A percentile compares a stretch with the other conserved stretches of the same genome.
These are phyloP conservation scores for Thamnophis sirtalis DNA, from an alignment of 2,113 vertebrate species.

Conservation along the genomic window DNA sequence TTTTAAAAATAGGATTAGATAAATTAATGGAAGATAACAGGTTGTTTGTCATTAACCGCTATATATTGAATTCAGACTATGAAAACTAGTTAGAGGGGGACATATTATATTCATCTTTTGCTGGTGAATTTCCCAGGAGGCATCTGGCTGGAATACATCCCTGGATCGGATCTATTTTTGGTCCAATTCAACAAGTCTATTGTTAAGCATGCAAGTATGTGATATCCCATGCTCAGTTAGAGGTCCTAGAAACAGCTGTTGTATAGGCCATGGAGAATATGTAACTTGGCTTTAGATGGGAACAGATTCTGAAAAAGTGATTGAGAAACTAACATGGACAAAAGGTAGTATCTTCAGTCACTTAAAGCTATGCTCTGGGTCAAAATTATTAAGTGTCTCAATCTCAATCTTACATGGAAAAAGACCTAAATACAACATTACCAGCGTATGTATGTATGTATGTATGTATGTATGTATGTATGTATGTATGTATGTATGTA, in stretches of 20 bases:
- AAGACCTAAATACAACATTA: too few relatives aligned
- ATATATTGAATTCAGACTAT: background rate
- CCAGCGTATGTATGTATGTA: too few relatives aligned
- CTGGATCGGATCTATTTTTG: background rate
- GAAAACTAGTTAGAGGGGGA: background rate
- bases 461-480: too few relatives aligned
- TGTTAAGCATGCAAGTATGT: background rate
- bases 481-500: too few relatives aligned
- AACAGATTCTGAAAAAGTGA: background rate
- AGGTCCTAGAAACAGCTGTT: background rate
- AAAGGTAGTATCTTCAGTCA: background rate
- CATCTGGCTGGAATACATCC: background rate
- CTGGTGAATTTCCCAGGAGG: background rate
- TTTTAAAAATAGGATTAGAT: background rate
- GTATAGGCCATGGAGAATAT: background rate
- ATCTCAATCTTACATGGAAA: too few relatives aligned
- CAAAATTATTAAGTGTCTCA: too few relatives aligned
- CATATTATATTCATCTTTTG: background rate
- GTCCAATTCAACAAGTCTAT: background rate
- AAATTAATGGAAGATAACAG: background rate
- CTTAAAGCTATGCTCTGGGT: too few relatives aligned
- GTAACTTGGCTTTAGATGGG: background rate
- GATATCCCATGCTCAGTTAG: background rate
- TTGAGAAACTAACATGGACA: background rate
- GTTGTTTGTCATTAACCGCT: background rate